Percentiles rank a stretch among this genome's conserved stretches.
Evolutionary conservation across 2,113 vertebrate species (phyloP).

Genomic region (Charadrius vociferus): DNA sequence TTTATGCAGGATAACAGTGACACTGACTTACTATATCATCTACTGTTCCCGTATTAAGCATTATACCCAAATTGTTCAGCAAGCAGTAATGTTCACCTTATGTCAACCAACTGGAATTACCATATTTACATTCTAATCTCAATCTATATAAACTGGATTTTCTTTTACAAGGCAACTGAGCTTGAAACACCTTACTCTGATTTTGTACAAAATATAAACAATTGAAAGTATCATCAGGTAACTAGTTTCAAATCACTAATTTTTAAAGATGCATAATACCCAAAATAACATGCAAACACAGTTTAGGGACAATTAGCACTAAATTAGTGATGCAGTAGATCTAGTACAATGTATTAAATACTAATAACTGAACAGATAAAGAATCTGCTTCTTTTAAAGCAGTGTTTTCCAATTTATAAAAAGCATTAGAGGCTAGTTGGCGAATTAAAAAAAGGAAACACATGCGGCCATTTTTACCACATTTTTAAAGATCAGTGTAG

Average conservation of each 20-base stretch:
- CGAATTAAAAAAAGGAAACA: background rate
- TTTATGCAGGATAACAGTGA: background rate
- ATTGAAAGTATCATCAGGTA: background rate
- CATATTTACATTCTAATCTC: background rate
- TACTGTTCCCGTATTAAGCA: background rate
- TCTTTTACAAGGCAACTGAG: background rate
- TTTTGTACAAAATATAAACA: background rate
- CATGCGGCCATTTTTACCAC: background rate
- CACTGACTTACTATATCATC: background rate
- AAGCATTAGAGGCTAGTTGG: background rate
- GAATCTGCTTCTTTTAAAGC: background rate
- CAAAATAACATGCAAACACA: background rate
- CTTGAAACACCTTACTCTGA: background rate
- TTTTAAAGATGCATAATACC: background rate
- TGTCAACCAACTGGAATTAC: background rate
- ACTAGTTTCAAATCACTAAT: background rate
- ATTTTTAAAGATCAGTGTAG: background rate
- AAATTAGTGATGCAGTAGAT: background rate
- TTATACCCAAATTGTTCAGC: background rate
- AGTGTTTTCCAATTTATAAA: background rate
- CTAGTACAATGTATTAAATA: background rate
- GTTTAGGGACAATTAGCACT: background rate
- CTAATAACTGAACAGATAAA: background rate
- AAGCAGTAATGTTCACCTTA: background rate
- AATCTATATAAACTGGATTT: background rate